Percentiles rank a stretch among this genome's conserved stretches.
Evolutionary conservation across 2,888 invertebrate genomes (phyloP).

Genomic region (Lampropteryx suffumata): DNA sequence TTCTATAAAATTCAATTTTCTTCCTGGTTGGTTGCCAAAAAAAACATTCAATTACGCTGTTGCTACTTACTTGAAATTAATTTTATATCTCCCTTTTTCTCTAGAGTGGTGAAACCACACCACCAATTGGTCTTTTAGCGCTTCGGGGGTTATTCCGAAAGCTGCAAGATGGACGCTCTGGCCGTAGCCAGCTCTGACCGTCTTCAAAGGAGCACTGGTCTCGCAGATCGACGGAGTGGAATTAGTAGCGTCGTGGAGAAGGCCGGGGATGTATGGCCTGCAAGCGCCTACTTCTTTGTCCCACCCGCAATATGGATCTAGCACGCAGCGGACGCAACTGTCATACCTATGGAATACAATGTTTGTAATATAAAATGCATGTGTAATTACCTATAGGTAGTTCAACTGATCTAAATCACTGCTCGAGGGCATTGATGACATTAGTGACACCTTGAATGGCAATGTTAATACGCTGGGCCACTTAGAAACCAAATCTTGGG

Average conservation of each 20-base stretch:
- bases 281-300: conserved; percentile 84
- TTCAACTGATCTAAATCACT: no score
- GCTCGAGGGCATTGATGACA: no score
- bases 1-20: conserved; percentile 1
- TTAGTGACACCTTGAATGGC: no score
- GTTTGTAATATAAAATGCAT: no score
- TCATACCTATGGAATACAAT: conserved; percentile 70
- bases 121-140: conserved; percentile 70
- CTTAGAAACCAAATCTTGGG: no score
- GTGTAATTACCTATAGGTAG: no score
- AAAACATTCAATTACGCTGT: conserved; percentile 2
- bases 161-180: conserved; percentile 84
- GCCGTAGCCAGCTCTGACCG: conserved; percentile 84
- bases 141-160: conserved; percentile 77
- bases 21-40: conserved; percentile 13
- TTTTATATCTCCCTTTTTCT: conserved; percentile 79
- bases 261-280: conserved; percentile 80
- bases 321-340: conserved; percentile 84
- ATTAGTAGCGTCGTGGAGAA: conserved; percentile 84
- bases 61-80: conserved; percentile 78
- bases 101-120: conserved; percentile 81
- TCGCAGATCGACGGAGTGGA: conserved; percentile 83
- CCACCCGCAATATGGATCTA: conserved; percentile 89
- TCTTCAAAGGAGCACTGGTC: conserved; percentile 79
- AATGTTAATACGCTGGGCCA: no score